Evolutionary conservation across 2,888 invertebrate species (phyloP).

Genomic region (Euzetes globulus): DNA sequence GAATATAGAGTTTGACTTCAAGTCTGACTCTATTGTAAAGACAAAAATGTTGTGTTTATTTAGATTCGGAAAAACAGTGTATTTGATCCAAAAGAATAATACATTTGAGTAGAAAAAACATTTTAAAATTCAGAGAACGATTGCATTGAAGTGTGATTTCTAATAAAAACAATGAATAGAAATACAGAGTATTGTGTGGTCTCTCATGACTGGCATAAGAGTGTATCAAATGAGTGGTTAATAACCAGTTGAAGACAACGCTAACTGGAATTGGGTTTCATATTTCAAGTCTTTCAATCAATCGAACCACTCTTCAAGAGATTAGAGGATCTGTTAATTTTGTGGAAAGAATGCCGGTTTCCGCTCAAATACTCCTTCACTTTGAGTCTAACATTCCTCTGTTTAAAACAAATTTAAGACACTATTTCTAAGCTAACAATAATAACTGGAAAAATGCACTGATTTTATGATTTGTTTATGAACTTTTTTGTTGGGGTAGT

Average conservation of each 20-base stretch:
- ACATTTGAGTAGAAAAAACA: background rate
- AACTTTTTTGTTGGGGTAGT: too few species aligned
- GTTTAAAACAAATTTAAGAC: background rate
- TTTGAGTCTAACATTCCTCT: background rate
- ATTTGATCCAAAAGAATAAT: slow-evolving; percentile 26
- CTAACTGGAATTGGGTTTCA: slow-evolving; percentile 6
- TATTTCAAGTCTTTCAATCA: background rate
- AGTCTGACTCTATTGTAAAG: background rate
- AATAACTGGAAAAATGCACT: too few species aligned
- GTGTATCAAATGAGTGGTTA: background rate
- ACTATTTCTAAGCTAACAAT: too few species aligned
- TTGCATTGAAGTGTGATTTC: background rate
- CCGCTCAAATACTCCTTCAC: background rate
- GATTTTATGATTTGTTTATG: too few species aligned
- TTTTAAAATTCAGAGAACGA: slow-evolving; percentile 9
- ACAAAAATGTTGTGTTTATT: slow-evolving; percentile 11
- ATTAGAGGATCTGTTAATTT: background rate
- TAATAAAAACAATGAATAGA: slow-evolving; percentile 7
- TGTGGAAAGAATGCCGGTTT: background rate
- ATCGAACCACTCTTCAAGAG: background rate
- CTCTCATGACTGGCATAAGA: background rate
- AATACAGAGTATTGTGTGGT: background rate
- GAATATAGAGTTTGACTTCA: too few species aligned
- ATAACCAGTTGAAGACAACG: background rate
- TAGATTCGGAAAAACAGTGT: background rate